Evolutionary conservation across 2,888 invertebrate genomes (phyloP).

Genomic region (Sympetrum striolatum): DNA sequence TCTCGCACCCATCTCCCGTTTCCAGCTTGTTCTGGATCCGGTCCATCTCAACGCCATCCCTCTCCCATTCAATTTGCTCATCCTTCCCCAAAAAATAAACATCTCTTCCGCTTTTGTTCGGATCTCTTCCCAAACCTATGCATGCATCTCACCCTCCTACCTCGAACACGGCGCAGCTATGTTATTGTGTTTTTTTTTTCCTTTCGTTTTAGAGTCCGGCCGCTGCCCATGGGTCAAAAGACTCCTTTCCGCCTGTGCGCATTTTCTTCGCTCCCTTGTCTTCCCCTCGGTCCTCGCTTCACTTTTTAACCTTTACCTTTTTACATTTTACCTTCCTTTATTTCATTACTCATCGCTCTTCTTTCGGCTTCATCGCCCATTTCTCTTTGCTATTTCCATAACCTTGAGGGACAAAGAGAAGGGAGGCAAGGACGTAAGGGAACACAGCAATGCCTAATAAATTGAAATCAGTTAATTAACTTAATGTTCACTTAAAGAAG

Average conservation of each 20-base stretch:
- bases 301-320: neutral
- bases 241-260: neutral
- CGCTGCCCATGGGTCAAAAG: neutral
- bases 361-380: neutral
- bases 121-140: neutral
- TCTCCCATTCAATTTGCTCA: neutral
- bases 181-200: neutral
- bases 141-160: neutral
- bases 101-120: neutral
- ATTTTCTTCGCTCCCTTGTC: neutral
- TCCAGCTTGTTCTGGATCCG: neutral
- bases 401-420: too few relatives aligned
- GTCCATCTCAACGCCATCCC: neutral
- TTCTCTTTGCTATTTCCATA: neutral
- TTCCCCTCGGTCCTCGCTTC: neutral
- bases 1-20: neutral
- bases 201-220: neutral
- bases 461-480: too few relatives aligned
- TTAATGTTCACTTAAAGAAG: too few relatives aligned
- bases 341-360: neutral
- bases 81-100: neutral
- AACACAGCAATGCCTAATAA: too few relatives aligned
- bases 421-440: too few relatives aligned
- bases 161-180: neutral
- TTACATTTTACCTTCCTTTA: neutral